Conservation (phyloP, 2,888 invertebrate genomes). For the Caenorhabditis sp. region DNA sequence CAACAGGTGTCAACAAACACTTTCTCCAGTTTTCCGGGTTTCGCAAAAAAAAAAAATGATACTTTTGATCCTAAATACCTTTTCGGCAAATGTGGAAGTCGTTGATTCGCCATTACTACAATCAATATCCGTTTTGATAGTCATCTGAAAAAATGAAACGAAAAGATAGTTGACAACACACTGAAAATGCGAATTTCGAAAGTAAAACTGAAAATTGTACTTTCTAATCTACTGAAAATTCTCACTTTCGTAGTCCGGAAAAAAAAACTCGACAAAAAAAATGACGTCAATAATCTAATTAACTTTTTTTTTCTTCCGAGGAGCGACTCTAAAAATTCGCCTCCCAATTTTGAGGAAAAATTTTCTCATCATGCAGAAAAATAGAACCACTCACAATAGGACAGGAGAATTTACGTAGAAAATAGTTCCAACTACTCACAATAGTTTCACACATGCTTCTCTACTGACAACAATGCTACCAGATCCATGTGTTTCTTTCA, state of each 20-base stretch:
- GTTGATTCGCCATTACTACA: slow-evolving; percentile 16
- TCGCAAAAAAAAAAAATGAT: slow-evolving; percentile 7
- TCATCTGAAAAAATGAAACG: slow-evolving; percentile 12
- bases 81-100: slow-evolving; percentile 25
- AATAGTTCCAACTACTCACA: background rate
- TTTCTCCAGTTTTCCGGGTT: too few species aligned
- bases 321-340: too few species aligned
- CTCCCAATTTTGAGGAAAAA: too few species aligned
- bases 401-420: background rate
- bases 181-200: background rate
- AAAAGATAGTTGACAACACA: background rate
- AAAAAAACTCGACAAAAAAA: background rate
- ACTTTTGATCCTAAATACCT: too few species aligned
- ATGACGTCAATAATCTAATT: background rate
- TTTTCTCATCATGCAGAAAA: too few species aligned
- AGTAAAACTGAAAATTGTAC: too few species aligned
- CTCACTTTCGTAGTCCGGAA: too few species aligned
- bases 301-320: background rate
- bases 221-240: too few species aligned
- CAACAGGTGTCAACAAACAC: background rate
- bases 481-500: too few species aligned
- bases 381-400: background rate
- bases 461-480: background rate
- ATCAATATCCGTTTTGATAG: slow-evolving; percentile 27
- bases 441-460: slow-evolving; percentile 1